Evolutionary conservation across 2,797 vertebrate species (phyloP), one percentile per base, ranked within the genome.

Genomic region (Coilia nasus): DNA sequence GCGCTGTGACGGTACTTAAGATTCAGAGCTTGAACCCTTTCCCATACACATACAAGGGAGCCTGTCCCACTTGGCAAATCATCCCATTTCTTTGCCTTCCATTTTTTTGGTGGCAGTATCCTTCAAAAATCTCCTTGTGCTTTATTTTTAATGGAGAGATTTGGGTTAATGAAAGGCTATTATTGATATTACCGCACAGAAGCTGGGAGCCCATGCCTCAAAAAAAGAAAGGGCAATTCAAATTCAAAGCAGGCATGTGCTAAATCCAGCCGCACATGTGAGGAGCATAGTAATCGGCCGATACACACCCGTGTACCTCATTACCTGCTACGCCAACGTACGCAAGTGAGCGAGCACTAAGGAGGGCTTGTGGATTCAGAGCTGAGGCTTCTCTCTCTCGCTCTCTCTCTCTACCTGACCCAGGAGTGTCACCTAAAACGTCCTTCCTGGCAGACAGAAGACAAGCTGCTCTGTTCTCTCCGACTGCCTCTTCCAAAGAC

Each of bases 141-240:
- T 75, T 88, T 84, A 84, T 41, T 89, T 85, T 86, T 85, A 88
- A 89, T 15, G 85, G 88, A 90, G 87, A 90, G 87, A 88, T 84
- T 89, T 57, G 89, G 85, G 89, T 93, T 86, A 91, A 90, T 90
- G 89, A 87, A 91, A 92, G 90, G 90, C 87, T 85, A 89, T 90
- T 91, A 89, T 54, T 81, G 92, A 93, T 91, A 90, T 90, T 92
- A 94, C 93, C 91, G 87, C 89, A 91, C 86, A 75, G 31, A 59
- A 75, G 90, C 86, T 87, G 88, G 89, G 81, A 85, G 14, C 87
- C 87, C 85, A 88, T 84, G 46, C 84, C 89, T 90, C 91, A 86
- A 85, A 87, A 87, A 85, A 86, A 86, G 87, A 46, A 57, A 84
- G 85, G 21, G 81, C 67, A 83, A 91, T 87, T 92, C 85, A 91